Conservation (phyloP, 92 coral and sea anemone genomes). For the Epizoanthus illoricatus region DNA sequence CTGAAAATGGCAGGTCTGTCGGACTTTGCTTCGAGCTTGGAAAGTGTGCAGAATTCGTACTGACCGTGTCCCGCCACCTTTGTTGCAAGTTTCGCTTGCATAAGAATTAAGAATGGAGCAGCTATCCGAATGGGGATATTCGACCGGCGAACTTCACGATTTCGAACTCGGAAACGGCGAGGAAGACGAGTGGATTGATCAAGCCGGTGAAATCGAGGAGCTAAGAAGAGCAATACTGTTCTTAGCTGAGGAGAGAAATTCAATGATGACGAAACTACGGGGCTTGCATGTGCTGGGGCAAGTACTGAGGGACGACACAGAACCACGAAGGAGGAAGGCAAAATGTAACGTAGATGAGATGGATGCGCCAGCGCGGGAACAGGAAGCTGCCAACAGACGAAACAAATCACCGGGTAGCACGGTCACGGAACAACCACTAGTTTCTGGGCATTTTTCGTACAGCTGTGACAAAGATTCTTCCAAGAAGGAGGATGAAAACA, state of each 20-base stretch:
- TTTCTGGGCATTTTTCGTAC: background rate
- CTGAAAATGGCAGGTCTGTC: conserved; percentile 4
- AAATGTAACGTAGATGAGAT: conserved; percentile 21
- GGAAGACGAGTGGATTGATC: conserved; percentile 45
- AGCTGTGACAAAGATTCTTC: background rate
- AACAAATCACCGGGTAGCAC: conserved; percentile 1
- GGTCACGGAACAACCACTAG: conserved; percentile 30
- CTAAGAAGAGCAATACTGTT: conserved; percentile 42
- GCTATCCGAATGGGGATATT: conserved; percentile 6
- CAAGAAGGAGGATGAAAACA: conserved; percentile 10
- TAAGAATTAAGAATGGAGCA: conserved; percentile 22
- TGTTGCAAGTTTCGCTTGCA: background rate
- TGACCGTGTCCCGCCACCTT: conserved; percentile 19
- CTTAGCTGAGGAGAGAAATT: conserved; percentile 57
- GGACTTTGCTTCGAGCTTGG: background rate
- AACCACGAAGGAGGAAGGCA: background rate
- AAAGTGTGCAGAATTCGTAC: background rate
- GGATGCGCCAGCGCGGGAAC: background rate
- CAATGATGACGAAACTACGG: conserved; percentile 52
- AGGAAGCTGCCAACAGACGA: conserved; percentile 27
- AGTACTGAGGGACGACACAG: conserved; percentile 27
- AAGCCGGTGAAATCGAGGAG: conserved; percentile 49
- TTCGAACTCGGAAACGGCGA: conserved; percentile 53
- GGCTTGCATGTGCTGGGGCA: conserved; percentile 46
- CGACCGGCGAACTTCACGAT: conserved; percentile 42